Base-by-base conservation (phyloP, 2,113 vertebrate species). In the Tenrec ecaudatus region DNA sequence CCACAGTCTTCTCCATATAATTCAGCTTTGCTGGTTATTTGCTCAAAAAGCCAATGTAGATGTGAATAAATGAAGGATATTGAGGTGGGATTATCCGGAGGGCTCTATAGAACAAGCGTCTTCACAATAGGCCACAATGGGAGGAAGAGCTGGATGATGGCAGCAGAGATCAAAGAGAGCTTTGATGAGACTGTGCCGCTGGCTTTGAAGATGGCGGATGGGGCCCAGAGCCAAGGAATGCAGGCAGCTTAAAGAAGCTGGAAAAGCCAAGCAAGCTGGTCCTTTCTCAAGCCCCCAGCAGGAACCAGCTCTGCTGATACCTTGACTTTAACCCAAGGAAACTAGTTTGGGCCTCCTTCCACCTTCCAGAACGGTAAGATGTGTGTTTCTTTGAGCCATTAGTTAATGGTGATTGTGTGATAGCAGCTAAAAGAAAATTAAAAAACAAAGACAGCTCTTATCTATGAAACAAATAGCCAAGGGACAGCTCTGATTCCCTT, bases 111-210 rank as follows among this genome's bases (percentile, higher is more conserved):
- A 87, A 68, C 89, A 81, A 90, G 69, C 69, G 66, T 40, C 64
- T 40, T 64, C 77, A 38, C 6, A 27, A 62, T 82, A 86, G 23
- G 29, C 66, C 82, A 90, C 53, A 81, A 53, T n/a, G 40, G 43
- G 43, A 89, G 22, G 86, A 86, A 33, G 22, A 77, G 6, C n/a
- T n/a, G 1, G 58, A 58, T 17, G 20, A 31, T 69, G 19, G 77
- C 82, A 84, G 58, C 73, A 90, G 76, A 95, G 16, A 22, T 88
- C 76, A 91, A 53, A 94, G 47, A 94, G 47, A 93, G 36, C 82
- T 91, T 66, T 62, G 58, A 92, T 80, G 22, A 82, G 6, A 31
- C 7, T 77, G 2, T 8, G 36, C 40, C 71, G 6, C 7, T 62
- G 57, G 10, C 14, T 92, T 89, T 95, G 87, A 94, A 95, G 19